These are phyloP conservation scores for Phoxinus phoxinus DNA, from an alignment of 2,113 vertebrate genomes.

Conservation along the genomic window DNA sequence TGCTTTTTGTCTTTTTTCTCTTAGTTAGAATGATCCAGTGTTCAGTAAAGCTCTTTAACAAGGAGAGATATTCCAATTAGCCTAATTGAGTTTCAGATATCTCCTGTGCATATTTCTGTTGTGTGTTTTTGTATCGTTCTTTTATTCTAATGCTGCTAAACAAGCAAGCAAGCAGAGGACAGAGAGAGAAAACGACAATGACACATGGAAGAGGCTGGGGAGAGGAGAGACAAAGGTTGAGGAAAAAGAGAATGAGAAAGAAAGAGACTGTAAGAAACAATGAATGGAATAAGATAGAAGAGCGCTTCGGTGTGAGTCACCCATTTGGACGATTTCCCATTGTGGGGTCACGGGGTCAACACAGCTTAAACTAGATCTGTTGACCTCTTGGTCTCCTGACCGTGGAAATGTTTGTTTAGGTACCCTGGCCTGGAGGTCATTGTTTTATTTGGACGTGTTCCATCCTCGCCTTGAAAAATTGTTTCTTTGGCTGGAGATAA, in stretches of 20 bases:
- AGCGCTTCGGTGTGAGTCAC: neutral
- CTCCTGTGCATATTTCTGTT: neutral
- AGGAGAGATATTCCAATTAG: slow-evolving; percentile 4
- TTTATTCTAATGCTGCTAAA: neutral
- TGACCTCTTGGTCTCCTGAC: slow-evolving; percentile 38
- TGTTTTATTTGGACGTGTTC: slow-evolving; percentile 37
- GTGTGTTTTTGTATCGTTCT: neutral
- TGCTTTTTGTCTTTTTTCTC: neutral
- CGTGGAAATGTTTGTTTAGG: neutral
- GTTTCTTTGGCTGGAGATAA: neutral
- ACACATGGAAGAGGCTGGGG: neutral
- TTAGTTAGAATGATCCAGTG: neutral
- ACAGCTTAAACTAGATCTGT: slow-evolving; percentile 36
- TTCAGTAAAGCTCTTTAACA: slow-evolving; percentile 1
- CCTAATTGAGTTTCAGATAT: slow-evolving; percentile 8
- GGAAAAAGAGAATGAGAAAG: neutral
- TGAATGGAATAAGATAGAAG: slow-evolving; percentile 8
- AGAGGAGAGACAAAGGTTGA: slow-evolving; percentile 5
- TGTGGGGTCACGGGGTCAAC: slow-evolving; percentile 30
- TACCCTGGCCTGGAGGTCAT: slow-evolving; percentile 29
- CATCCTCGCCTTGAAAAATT: neutral
- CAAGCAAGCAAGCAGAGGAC: slow-evolving; percentile 1
- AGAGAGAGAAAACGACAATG: neutral
- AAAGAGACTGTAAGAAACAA: neutral
- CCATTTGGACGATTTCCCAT: slow-evolving; percentile 27